These are phyloP conservation scores for Tricholauxania praeusta DNA, from an alignment of 2,888 invertebrate species.

Conservation along the genomic window DNA sequence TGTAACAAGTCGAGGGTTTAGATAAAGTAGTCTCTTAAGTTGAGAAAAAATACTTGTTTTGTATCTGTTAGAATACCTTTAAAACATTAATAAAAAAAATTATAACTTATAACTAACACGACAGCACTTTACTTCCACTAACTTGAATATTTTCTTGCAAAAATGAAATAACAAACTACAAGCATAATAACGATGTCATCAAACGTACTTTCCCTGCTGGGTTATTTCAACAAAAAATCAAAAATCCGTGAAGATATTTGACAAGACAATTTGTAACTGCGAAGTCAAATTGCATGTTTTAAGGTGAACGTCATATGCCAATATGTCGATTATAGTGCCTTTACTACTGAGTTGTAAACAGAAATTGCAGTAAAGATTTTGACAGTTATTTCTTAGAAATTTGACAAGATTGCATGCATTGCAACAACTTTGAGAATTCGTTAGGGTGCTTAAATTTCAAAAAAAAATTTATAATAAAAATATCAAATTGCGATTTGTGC, in stretches of 20 bases:
- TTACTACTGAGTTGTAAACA: not conserved
- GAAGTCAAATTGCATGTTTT: slow-evolving; percentile 5
- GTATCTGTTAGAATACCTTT: too few relatives aligned
- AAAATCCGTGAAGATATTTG: slow-evolving; percentile 1
- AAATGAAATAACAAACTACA: too few relatives aligned
- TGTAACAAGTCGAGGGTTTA: too few relatives aligned
- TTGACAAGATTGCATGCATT: slow-evolving; percentile 19
- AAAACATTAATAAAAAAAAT: too few relatives aligned
- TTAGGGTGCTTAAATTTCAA: not conserved
- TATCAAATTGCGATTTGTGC: too few relatives aligned
- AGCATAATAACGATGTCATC: too few relatives aligned
- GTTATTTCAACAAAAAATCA: not conserved
- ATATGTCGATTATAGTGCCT: not conserved
- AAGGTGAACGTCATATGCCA: not conserved
- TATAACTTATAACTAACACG: too few relatives aligned
- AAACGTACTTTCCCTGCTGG: too few relatives aligned
- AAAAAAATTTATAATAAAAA: not conserved
- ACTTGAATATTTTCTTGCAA: too few relatives aligned
- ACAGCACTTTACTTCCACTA: too few relatives aligned
- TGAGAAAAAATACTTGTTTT: too few relatives aligned
- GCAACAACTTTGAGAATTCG: not conserved
- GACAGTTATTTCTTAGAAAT: slow-evolving; percentile 16
- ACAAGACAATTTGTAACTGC: slow-evolving; percentile 3
- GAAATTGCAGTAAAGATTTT: not conserved
- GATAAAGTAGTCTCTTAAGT: too few relatives aligned